Conservation (phyloP, 2,888 invertebrate species). For the Baronia brevicornis region DNA sequence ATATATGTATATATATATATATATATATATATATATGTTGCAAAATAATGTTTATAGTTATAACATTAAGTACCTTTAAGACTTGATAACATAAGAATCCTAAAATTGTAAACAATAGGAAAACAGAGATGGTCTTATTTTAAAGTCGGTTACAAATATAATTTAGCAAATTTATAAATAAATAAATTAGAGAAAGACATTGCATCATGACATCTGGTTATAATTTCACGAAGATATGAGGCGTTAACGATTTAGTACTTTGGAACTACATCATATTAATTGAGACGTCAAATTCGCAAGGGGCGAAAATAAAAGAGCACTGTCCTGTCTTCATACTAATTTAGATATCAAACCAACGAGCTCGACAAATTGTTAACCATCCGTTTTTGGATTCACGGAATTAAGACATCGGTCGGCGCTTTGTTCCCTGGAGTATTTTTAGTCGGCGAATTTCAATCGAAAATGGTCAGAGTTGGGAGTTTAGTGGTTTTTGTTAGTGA, state of each 20-base stretch:
- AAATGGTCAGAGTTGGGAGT: constrained; percentile 31
- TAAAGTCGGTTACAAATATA: too few relatives aligned
- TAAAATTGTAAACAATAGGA: too few relatives aligned
- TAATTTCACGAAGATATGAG: constrained; percentile 37
- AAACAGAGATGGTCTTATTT: too few relatives aligned
- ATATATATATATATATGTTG: too few relatives aligned
- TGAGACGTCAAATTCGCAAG: constrained; percentile 59
- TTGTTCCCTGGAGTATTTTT: constrained; percentile 29
- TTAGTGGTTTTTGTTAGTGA: constrained; percentile 43
- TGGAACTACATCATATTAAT: constrained; percentile 66
- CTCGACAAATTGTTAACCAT: constrained; percentile 63
- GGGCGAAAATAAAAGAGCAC: constrained; percentile 40
- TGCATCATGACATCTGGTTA: constrained; percentile 12
- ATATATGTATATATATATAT: too few relatives aligned
- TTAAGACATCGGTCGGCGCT: constrained; percentile 37
- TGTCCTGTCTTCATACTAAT: constrained; percentile 65
- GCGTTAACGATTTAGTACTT: constrained; percentile 56
- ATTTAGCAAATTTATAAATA: too few relatives aligned
- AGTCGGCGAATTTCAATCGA: constrained; percentile 31
- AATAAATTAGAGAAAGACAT: too few relatives aligned
- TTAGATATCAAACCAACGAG: constrained; percentile 67
- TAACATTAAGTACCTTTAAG: too few relatives aligned
- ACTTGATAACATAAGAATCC: too few relatives aligned
- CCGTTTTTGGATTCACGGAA: constrained; percentile 57
- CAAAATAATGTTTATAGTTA: too few relatives aligned